Evolutionary conservation across 1,140 invertebrate species (phyloP), one percentile per base, ranked within the genome.

Genomic region (Hypothenemus hampei): DNA sequence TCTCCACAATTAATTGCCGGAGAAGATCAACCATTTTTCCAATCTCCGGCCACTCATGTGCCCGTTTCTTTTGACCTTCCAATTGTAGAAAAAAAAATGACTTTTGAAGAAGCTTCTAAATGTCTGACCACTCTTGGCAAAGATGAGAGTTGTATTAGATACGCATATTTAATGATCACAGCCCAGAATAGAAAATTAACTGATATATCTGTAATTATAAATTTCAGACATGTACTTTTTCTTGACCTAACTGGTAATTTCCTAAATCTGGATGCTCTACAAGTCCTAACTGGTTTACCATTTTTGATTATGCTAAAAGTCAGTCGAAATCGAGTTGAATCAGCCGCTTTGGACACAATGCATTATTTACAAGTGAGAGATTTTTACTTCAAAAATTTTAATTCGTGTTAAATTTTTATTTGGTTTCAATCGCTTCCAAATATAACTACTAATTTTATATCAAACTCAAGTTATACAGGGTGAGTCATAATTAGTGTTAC

Each of bases 191-290:
- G 24, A 49, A 68, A 66, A 19, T 57, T 80, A 29, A 78, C 75
- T 1, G 67, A 78, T 20, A 70, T 80, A 21, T 62, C 63, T 0
- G 70, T 72, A 2, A 68, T 80, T 24, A 61, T 67, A 33, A 60
- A 65, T 23, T 80, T 76, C 52, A 73, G 73, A 51, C 73, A 80
- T 55, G 62, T 80, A 10, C 71, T 77, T 50, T 80, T 76, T 41
- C 62, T 80, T 0, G 73, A 80, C 50, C 67, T 80, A 3, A 77
- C 75, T 11, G 69, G 73, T 8, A 80, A 80, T 59, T 66, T 64
- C 18, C 63, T 80, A 13, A 72, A 66, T n/a, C 49, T 73, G 18
- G 63, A 73, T 0, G 70, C 67, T 13, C 49, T 80, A 8, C 73
- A 78, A 67, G 68, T 68, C 5, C 48, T 78, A 6, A 65, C 71